These are phyloP conservation scores for Oscarella lobularis DNA, from an alignment of 37 sponge, comb jelly and placozoan species.

Conservation along the genomic window DNA sequence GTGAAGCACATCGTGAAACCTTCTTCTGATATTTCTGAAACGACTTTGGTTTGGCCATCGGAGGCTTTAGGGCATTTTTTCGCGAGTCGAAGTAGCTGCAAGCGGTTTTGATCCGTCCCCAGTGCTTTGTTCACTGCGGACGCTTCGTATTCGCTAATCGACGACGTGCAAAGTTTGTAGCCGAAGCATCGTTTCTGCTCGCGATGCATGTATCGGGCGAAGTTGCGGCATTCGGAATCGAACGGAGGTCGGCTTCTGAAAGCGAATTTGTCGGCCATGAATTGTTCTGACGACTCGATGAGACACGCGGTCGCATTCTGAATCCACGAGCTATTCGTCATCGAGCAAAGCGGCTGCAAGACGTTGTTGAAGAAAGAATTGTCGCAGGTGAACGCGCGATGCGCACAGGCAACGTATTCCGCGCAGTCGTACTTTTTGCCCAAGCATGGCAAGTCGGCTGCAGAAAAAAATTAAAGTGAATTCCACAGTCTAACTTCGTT, in stretches of 20 bases:
- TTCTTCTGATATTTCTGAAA: not conserved
- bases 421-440: not conserved
- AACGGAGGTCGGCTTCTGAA: not conserved
- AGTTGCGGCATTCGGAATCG: not conserved
- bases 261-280: not conserved
- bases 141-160: not conserved
- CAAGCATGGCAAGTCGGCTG: not conserved
- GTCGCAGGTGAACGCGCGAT: not conserved
- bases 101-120: too few relatives aligned
- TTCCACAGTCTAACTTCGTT: not conserved
- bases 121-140: too few relatives aligned
- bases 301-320: not conserved
- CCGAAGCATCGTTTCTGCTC: not conserved
- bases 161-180: not conserved
- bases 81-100: too few relatives aligned
- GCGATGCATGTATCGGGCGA: not conserved
- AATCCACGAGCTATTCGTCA: not conserved
- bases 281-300: not conserved
- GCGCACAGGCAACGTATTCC: not conserved
- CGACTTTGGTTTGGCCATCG: not conserved
- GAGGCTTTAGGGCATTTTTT: too few relatives aligned
- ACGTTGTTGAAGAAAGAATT: not conserved
- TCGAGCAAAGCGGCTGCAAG: not conserved
- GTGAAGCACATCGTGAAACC: not conserved
- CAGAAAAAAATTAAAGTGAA: not conserved